Percentiles rank a stretch among this genome's conserved stretches.
Conservation (phyloP, 2,797 vertebrate species). For the Acanthurus lineatus region DNA sequence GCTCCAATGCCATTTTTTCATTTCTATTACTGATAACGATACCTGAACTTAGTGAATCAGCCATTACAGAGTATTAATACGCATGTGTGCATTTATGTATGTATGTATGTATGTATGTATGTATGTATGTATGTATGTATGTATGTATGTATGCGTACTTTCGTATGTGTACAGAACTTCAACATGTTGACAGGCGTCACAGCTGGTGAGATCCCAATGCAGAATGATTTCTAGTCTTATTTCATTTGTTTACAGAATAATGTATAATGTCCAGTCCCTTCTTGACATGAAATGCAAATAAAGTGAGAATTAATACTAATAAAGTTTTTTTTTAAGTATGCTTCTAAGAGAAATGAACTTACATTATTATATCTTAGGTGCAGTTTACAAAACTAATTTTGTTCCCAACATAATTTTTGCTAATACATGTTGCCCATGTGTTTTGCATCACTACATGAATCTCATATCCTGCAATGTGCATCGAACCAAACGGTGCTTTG, state of each 20-base stretch:
- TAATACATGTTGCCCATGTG: neutral
- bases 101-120: no score
- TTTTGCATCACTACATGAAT: neutral
- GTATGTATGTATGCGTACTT: no score
- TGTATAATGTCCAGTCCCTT: neutral
- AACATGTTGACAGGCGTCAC: no score
- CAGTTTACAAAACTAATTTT: neutral
- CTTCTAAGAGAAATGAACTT: neutral
- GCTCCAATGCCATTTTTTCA: no score
- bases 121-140: no score
- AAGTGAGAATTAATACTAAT: neutral
- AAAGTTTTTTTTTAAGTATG: neutral
- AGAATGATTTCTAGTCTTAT: neutral
- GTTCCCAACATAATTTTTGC: neutral
- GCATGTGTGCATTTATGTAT: no score
- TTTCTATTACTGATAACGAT: no score
- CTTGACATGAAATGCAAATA: conserved; percentile 3
- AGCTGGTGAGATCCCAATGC: no score
- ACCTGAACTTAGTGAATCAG: no score
- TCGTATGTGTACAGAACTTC: no score
- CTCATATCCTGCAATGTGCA: neutral
- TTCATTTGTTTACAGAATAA: neutral
- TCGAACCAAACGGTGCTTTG: neutral
- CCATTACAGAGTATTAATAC: no score
- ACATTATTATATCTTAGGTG: neutral